Conservation (phyloP, 1,140 invertebrate species). For the Drosophila ercepeae region DNA sequence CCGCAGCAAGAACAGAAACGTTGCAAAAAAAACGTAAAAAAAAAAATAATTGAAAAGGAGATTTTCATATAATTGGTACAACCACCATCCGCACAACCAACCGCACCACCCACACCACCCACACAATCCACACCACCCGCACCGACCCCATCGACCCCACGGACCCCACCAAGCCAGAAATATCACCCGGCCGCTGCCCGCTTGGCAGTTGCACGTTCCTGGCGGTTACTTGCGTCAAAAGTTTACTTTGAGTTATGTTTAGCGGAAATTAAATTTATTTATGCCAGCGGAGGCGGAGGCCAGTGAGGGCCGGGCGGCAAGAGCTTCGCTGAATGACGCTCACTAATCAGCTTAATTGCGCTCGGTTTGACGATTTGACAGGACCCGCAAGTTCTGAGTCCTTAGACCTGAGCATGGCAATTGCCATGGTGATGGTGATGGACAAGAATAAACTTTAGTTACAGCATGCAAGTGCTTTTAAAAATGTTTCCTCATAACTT, state of each 20-base stretch:
- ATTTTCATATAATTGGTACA: conserved; percentile 53
- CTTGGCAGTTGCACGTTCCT: conserved; percentile 22
- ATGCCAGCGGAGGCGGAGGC: conserved; percentile 18
- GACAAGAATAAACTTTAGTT: conserved; percentile 9
- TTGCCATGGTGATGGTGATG: conserved; percentile 13
- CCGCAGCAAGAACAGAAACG: conserved; percentile 32
- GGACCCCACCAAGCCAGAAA: neutral
- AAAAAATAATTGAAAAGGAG: conserved; percentile 50
- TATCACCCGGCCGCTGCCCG: neutral
- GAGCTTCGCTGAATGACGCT: conserved; percentile 37
- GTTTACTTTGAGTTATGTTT: conserved; percentile 62
- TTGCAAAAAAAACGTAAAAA: conserved; percentile 3
- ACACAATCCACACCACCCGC: neutral
- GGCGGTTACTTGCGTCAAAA: conserved; percentile 38
- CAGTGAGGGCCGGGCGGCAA: neutral
- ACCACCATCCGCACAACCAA: neutral
- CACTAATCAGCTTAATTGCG: conserved; percentile 59
- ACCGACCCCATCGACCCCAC: too few relatives aligned
- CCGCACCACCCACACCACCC: neutral
- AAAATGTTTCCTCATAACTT: neutral
- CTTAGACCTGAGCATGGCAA: neutral
- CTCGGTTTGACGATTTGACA: conserved; percentile 43
- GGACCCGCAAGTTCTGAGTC: neutral
- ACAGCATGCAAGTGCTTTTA: conserved; percentile 1
- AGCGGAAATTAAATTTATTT: conserved; percentile 57